phyloP scores from a whole-genome alignment of 2,797 vertebrate genomes.

The Sebastes reedi region DNA sequence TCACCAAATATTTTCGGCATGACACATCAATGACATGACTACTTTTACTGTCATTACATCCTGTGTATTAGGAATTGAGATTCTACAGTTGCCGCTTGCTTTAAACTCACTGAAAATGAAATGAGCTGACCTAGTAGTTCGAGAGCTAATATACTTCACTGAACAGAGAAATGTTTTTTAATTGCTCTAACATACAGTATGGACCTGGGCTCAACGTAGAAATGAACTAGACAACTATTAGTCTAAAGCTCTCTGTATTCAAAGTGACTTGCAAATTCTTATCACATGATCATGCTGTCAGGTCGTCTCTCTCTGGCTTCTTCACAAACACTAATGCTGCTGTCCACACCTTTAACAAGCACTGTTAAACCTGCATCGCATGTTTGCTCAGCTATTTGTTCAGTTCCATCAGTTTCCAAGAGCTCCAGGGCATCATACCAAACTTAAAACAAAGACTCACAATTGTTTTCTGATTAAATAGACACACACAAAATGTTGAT shows the following conservation, averaged over 20 bases:
- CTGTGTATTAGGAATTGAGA: background rate
- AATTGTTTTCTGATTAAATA: background rate
- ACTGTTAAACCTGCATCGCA: conserved; percentile 4
- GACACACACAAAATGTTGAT: background rate
- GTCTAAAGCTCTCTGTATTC: conserved; percentile 14
- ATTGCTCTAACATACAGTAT: background rate
- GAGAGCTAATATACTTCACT: background rate
- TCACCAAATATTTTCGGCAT: background rate
- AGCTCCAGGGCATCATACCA: background rate
- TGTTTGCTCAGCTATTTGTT: conserved; percentile 34
- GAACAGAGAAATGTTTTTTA: background rate
- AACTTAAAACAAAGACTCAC: background rate
- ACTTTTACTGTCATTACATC: background rate
- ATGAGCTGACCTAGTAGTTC: background rate
- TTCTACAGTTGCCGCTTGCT: background rate
- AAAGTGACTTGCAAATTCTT: conserved; percentile 65
- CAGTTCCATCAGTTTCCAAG: background rate
- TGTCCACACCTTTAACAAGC: conserved; percentile 57
- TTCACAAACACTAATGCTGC: background rate
- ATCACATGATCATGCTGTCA: conserved; percentile 26
- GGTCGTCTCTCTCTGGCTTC: background rate
- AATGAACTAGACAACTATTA: background rate
- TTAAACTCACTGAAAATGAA: background rate
- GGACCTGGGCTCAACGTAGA: background rate
- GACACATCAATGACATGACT: background rate